A percentile compares a stretch with the other conserved stretches of the same genome.
phyloP scores from a whole-genome alignment of 1,140 invertebrate genomes.

The Orussus abietinus region DNA sequence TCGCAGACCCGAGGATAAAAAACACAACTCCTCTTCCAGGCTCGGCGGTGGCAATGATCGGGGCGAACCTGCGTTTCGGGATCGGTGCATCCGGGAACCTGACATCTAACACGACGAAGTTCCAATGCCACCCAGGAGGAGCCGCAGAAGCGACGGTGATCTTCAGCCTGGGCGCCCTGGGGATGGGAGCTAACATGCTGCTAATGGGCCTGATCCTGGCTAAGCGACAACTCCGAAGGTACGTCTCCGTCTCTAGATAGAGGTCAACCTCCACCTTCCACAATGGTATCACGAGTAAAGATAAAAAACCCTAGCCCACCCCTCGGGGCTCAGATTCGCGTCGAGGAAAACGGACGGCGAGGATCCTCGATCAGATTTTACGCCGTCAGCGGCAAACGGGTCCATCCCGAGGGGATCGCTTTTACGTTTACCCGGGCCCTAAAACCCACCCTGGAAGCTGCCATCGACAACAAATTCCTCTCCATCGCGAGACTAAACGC shows the following conservation, averaged over 20 bases:
- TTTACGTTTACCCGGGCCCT: too few species aligned
- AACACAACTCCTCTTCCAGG: constrained; percentile 55
- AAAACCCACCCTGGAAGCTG: too few species aligned
- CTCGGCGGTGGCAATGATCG: constrained; percentile 70
- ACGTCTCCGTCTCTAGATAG: too few species aligned
- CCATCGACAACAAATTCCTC: too few species aligned
- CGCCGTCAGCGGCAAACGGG: too few species aligned
- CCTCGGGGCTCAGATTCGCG: neutral
- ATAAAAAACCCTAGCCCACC: neutral
- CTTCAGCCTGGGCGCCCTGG: constrained; percentile 71
- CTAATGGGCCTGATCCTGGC: constrained; percentile 76
- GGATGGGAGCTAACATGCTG: constrained; percentile 77
- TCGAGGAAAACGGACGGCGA: neutral
- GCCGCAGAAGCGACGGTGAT: constrained; percentile 76
- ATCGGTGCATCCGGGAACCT: constrained; percentile 61
- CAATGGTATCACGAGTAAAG: constrained; percentile 18
- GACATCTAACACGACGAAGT: constrained; percentile 66
- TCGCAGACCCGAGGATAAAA: too few species aligned
- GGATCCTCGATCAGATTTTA: constrained; percentile 1
- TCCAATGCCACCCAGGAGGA: constrained; percentile 76
- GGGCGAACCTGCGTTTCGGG: constrained; percentile 70
- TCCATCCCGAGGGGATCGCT: too few species aligned
- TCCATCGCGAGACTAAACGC: too few species aligned
- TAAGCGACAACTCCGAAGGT: constrained; percentile 73
- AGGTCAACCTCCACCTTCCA: too few species aligned